A percentile compares a stretch with the other conserved stretches of the same genome.
Evolutionary conservation across 1,140 invertebrate genomes (phyloP).

Genomic region (Sinonovacula constricta): DNA sequence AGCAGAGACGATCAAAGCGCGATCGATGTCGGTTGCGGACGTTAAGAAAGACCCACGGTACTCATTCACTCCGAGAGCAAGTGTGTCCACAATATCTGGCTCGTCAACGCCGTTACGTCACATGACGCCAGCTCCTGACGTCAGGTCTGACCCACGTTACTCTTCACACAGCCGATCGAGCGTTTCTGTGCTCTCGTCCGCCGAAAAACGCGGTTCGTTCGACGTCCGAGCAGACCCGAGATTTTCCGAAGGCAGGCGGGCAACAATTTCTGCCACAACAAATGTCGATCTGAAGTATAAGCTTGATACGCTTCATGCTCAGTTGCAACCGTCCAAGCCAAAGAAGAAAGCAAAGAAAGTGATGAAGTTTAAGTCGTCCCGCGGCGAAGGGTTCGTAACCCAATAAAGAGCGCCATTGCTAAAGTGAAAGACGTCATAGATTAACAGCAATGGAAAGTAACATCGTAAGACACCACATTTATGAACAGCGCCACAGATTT

Average conservation of each 20-base stretch:
- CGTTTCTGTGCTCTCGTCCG: not conserved
- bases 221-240: not conserved
- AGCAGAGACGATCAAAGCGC: too few species aligned
- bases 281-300: slow-evolving; percentile 38
- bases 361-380: slow-evolving; percentile 37
- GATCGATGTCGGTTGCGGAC: not conserved
- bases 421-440: too few species aligned
- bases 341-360: slow-evolving; percentile 13
- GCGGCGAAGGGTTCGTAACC: slow-evolving; percentile 10
- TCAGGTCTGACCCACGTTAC: not conserved
- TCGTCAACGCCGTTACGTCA: not conserved
- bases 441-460: too few species aligned
- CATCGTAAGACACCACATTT: too few species aligned
- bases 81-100: not conserved
- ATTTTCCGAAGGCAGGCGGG: slow-evolving; percentile 8
- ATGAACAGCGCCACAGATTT: too few species aligned
- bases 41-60: slow-evolving; percentile 10
- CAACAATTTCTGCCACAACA: slow-evolving; percentile 4
- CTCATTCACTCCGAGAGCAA: slow-evolving; percentile 6
- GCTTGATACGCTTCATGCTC: slow-evolving; percentile 8
- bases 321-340: not conserved
- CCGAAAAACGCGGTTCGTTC: not conserved
- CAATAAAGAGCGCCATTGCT: too few species aligned
- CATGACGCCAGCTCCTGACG: not conserved
- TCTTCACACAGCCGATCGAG: slow-evolving; percentile 21